phyloP scores from a whole-genome alignment of 2,113 vertebrate genomes.

The Aspidoscelis tigris region DNA sequence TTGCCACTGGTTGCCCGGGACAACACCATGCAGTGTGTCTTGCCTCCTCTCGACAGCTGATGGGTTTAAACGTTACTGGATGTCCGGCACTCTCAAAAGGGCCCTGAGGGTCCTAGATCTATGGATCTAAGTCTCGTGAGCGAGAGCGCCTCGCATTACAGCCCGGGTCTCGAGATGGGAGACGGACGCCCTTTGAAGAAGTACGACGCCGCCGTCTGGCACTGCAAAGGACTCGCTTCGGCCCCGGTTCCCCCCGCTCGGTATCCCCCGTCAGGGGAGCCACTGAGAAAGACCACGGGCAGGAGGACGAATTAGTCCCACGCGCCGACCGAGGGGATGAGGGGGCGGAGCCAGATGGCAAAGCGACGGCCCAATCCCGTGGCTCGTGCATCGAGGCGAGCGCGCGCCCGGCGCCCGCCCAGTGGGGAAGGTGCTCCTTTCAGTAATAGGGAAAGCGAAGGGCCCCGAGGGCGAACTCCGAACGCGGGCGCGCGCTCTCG shows the following conservation, averaged over 20 bases:
- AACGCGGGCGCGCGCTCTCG: slow-evolving; percentile 52
- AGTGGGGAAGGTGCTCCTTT: slow-evolving; percentile 68
- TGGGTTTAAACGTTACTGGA: background rate
- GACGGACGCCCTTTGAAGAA: background rate
- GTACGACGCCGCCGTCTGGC: background rate
- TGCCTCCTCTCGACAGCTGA: background rate
- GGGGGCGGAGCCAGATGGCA: background rate
- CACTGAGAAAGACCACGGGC: too few relatives aligned
- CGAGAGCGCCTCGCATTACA: too few relatives aligned
- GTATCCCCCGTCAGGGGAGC: too few relatives aligned
- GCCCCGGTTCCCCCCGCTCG: too few relatives aligned
- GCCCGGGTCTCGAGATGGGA: too few relatives aligned
- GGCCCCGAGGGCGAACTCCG: slow-evolving; percentile 68
- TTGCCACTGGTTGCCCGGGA: background rate
- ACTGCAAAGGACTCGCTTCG: background rate
- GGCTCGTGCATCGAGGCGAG: background rate
- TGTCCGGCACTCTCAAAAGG: background rate
- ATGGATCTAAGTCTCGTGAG: too few relatives aligned
- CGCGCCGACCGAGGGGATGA: slow-evolving; percentile 3
- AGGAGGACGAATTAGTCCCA: too few relatives aligned
- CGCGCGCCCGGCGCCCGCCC: slow-evolving; percentile 18
- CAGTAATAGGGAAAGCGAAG: slow-evolving; percentile 65
- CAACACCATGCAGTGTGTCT: background rate
- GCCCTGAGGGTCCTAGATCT: too few relatives aligned
- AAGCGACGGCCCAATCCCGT: background rate